These are phyloP conservation scores for Leptinotarsa defecta DNA, from an alignment of 1,140 invertebrate species.

Conservation along the genomic window DNA sequence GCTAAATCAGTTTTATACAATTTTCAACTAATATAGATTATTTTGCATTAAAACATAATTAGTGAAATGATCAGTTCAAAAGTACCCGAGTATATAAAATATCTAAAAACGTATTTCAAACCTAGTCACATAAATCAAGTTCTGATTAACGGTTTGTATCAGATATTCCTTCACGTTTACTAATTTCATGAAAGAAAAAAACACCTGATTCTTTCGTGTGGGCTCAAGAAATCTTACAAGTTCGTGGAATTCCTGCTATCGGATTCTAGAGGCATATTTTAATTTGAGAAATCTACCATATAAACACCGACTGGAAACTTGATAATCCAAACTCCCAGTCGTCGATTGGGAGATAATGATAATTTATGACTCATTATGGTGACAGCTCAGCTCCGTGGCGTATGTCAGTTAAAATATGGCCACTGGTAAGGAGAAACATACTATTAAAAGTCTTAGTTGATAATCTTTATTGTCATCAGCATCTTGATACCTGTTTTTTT, in stretches of 20 bases:
- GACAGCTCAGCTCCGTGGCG: background rate
- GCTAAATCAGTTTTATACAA: too few species aligned
- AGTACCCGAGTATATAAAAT: too few species aligned
- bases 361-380: background rate
- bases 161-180: too few species aligned
- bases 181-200: too few species aligned
- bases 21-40: too few species aligned
- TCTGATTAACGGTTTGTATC: too few species aligned
- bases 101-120: too few species aligned
- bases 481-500: too few species aligned
- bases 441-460: background rate
- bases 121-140: too few species aligned
- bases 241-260: background rate
- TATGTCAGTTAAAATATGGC: slow-evolving; percentile 1
- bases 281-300: background rate
- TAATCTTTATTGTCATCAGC: too few species aligned
- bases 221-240: background rate
- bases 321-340: background rate
- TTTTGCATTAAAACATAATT: too few species aligned
- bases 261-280: background rate
- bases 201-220: background rate
- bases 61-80: too few species aligned
- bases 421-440: background rate
- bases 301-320: background rate
- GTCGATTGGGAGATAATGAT: slow-evolving; percentile 8